Percentiles rank a stretch among this genome's conserved stretches.
Conservation (phyloP, 2,113 vertebrate species). For the Cebidichthys violaceus region DNA sequence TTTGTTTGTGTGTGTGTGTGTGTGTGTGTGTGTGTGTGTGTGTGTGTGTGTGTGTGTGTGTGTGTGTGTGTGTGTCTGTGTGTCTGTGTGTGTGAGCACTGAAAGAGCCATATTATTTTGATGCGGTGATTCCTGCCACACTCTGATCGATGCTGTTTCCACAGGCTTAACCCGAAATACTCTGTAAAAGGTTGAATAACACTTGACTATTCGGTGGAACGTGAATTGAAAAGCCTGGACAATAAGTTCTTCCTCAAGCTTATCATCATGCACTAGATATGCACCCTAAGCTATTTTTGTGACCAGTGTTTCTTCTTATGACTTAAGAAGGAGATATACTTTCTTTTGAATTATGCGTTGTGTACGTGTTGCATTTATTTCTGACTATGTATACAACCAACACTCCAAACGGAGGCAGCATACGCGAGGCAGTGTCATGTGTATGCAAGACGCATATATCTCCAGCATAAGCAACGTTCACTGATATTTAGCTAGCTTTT, state of each 20-base stretch:
- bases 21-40: neutral
- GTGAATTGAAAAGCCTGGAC: constrained; percentile 46
- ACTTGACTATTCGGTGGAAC: constrained; percentile 31
- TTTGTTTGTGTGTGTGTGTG: neutral
- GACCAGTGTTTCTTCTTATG: constrained; percentile 25
- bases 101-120: constrained; percentile 25
- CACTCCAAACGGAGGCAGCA: neutral
- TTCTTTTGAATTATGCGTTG: neutral
- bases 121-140: neutral
- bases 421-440: neutral
- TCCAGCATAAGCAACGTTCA: neutral
- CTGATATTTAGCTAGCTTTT: neutral
- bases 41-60: neutral
- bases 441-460: neutral
- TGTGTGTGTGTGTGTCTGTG: neutral
- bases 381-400: neutral
- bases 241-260: constrained; percentile 27
- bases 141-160: constrained; percentile 17
- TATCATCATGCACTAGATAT: constrained; percentile 28
- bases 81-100: neutral
- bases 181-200: constrained; percentile 41
- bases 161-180: constrained; percentile 19
- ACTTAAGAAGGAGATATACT: neutral
- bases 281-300: constrained; percentile 26
- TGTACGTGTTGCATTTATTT: neutral